phyloP scores from a whole-genome alignment of 1,140 invertebrate genomes.

The Tribolium madens region DNA sequence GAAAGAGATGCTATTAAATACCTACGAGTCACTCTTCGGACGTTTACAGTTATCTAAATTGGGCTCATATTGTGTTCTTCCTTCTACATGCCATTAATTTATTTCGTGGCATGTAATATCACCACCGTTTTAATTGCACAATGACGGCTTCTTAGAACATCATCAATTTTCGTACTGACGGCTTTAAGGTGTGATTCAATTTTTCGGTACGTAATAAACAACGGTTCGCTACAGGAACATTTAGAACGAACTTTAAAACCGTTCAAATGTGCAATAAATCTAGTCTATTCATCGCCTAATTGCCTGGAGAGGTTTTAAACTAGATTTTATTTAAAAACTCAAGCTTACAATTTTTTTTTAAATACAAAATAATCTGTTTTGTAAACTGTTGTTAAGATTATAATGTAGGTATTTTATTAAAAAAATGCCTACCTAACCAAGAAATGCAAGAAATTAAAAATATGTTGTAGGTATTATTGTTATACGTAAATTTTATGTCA shows the following conservation, averaged over 20 bases:
- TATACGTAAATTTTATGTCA: no score
- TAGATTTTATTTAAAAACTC: neutral
- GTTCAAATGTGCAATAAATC: neutral
- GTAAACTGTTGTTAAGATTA: no score
- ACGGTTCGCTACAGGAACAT: neutral
- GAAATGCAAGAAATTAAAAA: no score
- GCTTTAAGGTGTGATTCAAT: neutral
- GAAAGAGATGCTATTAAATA: neutral
- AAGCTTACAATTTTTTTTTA: neutral
- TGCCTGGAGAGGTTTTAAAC: neutral
- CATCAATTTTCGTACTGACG: constrained; percentile 14
- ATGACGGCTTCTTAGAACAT: constrained; percentile 23
- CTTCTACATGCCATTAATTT: constrained; percentile 36
- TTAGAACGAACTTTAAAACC: neutral
- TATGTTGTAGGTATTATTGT: no score
- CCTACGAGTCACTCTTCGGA: constrained; percentile 4
- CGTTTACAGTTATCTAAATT: constrained; percentile 32
- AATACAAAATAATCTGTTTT: neutral
- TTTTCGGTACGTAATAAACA: constrained; percentile 16
- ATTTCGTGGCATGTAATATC: constrained; percentile 34
- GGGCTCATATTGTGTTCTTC: constrained; percentile 30
- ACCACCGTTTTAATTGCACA: constrained; percentile 35
- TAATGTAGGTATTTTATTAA: no score
- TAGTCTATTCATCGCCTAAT: neutral
- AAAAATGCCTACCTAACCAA: no score